phyloP scores from a whole-genome alignment of 2,888 invertebrate species.

The Zootermopsis nevadensis region DNA sequence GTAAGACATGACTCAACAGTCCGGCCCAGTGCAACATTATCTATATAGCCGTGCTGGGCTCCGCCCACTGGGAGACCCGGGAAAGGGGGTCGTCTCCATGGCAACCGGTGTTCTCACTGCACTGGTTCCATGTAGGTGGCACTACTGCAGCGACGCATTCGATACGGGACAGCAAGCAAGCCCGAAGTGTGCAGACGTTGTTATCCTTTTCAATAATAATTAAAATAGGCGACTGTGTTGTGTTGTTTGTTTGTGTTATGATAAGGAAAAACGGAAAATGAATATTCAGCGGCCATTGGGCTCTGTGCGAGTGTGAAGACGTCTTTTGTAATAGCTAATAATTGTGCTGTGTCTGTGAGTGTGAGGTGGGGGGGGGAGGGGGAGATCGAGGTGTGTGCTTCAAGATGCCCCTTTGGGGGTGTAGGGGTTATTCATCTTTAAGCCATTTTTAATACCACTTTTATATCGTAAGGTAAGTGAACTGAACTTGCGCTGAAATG shows the following conservation, averaged over 20 bases:
- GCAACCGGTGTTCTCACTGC: constrained; percentile 24
- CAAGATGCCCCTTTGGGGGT: neutral
- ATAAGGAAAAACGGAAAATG: neutral
- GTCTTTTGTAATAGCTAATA: too few species aligned
- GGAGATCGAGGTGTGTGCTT: neutral
- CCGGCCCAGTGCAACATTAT: constrained; percentile 38
- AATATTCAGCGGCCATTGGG: neutral
- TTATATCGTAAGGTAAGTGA: neutral
- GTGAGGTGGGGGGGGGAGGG: neutral
- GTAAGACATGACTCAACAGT: constrained; percentile 43
- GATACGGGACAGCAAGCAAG: neutral
- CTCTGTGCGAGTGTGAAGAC: neutral
- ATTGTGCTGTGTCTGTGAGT: neutral
- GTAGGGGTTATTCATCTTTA: neutral
- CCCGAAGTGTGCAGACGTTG: neutral
- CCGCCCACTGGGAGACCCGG: constrained; percentile 46
- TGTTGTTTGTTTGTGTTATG: neutral
- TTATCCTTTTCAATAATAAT: neutral
- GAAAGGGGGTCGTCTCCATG: constrained; percentile 44
- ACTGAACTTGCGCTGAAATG: too few species aligned
- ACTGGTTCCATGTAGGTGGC: neutral
- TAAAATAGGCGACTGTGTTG: neutral
- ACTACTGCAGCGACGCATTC: neutral
- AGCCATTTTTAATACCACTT: neutral
- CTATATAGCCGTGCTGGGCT: constrained; percentile 20